Conservation (phyloP, 2,888 invertebrate species). For the Molorchus minor region DNA sequence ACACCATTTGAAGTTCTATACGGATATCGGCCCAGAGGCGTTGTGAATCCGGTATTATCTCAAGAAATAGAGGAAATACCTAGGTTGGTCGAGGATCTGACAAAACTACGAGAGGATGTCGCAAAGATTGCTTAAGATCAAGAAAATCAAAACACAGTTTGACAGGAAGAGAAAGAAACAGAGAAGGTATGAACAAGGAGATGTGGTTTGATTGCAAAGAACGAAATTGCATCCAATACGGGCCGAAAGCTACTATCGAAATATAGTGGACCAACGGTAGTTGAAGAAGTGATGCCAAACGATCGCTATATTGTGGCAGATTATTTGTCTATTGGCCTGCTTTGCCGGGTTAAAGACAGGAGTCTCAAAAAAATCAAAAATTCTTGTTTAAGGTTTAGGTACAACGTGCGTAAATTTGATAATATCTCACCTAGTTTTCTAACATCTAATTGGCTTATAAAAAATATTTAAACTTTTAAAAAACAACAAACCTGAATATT, state of each 20-base stretch:
- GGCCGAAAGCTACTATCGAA: conserved; percentile 29
- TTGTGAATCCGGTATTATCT: neutral
- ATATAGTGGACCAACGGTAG: conserved; percentile 35
- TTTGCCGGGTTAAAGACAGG: too few relatives aligned
- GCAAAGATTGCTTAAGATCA: conserved; percentile 3
- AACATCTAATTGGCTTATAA: too few relatives aligned
- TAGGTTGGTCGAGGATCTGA: too few relatives aligned
- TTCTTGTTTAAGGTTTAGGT: too few relatives aligned
- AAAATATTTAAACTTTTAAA: too few relatives aligned
- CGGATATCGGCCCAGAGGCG: neutral
- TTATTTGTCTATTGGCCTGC: too few relatives aligned
- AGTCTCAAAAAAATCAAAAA: too few relatives aligned
- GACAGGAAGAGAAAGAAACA: conserved; percentile 32
- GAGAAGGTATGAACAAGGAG: conserved; percentile 30
- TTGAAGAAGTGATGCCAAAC: conserved; percentile 33
- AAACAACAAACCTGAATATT: too few relatives aligned
- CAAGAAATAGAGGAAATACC: too few relatives aligned
- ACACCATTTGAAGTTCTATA: neutral
- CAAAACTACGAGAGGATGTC: neutral
- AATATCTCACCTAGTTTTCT: too few relatives aligned
- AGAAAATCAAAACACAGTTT: conserved; percentile 17
- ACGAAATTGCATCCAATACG: conserved; percentile 8
- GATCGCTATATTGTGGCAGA: conserved; percentile 36
- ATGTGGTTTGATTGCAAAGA: conserved; percentile 34
- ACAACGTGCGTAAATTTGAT: too few relatives aligned